These are phyloP conservation scores for Todus mexicanus DNA, from an alignment of 2,797 vertebrate species.

Conservation along the genomic window DNA sequence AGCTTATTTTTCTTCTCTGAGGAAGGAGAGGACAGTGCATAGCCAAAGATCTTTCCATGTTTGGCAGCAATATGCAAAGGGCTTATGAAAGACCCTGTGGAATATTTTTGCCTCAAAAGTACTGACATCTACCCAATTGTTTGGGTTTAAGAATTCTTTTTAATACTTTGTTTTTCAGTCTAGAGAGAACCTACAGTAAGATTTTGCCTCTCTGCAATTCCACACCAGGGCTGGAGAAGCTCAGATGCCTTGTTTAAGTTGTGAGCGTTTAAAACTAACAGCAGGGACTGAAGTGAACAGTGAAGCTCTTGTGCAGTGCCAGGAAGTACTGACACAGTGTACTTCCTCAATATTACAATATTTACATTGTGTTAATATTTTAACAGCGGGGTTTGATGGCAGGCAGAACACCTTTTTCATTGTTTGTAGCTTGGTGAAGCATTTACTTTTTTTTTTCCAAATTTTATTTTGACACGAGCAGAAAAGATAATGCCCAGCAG, in stretches of 20 bases:
- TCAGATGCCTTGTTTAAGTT: constrained; percentile 63
- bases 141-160: constrained; percentile 38
- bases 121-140: constrained; percentile 31
- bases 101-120: constrained; percentile 27
- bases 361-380: constrained; percentile 69
- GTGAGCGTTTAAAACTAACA: constrained; percentile 50
- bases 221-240: constrained; percentile 36
- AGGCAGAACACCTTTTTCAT: constrained; percentile 58
- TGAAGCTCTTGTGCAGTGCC: constrained; percentile 54
- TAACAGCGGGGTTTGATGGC: constrained; percentile 27
- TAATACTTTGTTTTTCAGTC: constrained; percentile 19
- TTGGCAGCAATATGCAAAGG: constrained; percentile 31
- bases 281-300: constrained; percentile 54
- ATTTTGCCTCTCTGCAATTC: constrained; percentile 33
- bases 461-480: constrained; percentile 30
- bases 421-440: constrained; percentile 26
- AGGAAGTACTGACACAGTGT: constrained; percentile 67
- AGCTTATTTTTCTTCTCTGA: constrained; percentile 53
- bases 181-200: neutral
- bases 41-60: constrained; percentile 36
- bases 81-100: neutral
- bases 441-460: neutral
- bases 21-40: constrained; percentile 30
- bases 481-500: neutral
- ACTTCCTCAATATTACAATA: constrained; percentile 67